Evolutionary conservation across 2,113 vertebrate genomes (phyloP), one percentile per base, ranked within the genome.

Genomic region (Antigone vipio): DNA sequence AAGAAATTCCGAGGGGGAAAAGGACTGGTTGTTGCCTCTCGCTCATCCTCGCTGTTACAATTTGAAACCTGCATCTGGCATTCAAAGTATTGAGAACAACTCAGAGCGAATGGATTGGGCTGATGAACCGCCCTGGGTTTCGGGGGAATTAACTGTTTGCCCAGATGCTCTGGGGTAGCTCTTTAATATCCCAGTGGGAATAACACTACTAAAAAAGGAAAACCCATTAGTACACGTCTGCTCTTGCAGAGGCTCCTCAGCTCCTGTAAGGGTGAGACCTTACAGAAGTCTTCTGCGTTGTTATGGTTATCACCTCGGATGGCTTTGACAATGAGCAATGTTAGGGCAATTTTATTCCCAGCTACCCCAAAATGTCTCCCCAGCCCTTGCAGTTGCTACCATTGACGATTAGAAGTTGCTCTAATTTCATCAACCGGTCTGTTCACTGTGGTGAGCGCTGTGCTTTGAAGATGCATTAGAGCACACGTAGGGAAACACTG

Each of bases 151-250:
- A 94, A 66, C 79, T 93, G 44, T 72, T 95, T 95, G 89, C 92
- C 85, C 83, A 96, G 80, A 91, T 94, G 89, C 94, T 95, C 91
- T 93, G 83, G 80, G 91, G 90, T 86, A 95, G 73, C 60, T 91
- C 73, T 91, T 96, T 96, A 91, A 87, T 91, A 93, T 85, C 91
- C 64, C 66, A 60, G 74, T 91, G 85, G 75, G 83, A 92, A 91
- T 87, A 92, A 91, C 80, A 94, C 84, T 94, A 40, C 94, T 96
- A 85, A 93, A 96, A 95, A 93, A 95, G 86, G 93, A 96, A 96
- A 97, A 93, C 68, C 92, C 88, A 94, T 95, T 96, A 94, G 92
- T 94, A 45, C 95, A 94, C 80, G 85, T 89, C 94, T 95, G 89
- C 89, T 97, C 93, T 95, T 96, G 95, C 85, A 85, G 88, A 77